Conservation (phyloP, 2,888 invertebrate species). For the Sepiola atlantica region DNA sequence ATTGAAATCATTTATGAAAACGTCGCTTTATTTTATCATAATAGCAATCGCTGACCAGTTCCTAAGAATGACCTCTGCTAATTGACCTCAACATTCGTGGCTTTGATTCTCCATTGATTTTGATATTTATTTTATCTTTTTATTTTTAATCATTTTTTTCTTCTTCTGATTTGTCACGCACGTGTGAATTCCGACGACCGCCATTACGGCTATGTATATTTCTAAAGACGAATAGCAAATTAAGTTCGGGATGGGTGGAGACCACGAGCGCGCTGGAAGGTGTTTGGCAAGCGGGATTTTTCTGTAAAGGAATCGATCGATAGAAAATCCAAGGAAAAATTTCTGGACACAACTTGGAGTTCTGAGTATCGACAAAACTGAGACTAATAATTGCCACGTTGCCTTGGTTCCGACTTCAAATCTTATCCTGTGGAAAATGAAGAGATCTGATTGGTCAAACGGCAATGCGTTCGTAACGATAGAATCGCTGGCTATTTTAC, state of each 20-base stretch:
- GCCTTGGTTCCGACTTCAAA: constrained; percentile 20
- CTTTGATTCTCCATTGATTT: too few species aligned
- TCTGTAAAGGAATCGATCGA: background rate
- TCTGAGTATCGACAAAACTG: background rate
- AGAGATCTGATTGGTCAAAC: background rate
- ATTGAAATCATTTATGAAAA: background rate
- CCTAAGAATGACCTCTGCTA: background rate
- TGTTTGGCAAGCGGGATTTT: background rate
- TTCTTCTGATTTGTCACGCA: background rate
- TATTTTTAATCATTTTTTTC: background rate
- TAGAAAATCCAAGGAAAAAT: background rate
- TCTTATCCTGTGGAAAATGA: background rate
- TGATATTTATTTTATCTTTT: background rate
- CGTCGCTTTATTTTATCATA: background rate
- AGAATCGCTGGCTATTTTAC: background rate
- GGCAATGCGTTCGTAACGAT: background rate
- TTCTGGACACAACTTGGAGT: constrained; percentile 10
- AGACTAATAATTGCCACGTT: background rate
- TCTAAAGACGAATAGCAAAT: background rate
- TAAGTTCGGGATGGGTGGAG: background rate
- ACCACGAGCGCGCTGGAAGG: background rate
- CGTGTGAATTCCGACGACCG: background rate
- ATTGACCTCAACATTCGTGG: background rate
- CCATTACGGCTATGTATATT: background rate
- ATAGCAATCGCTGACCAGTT: background rate